These are phyloP conservation scores for Elephas maximus DNA, from an alignment of 2,113 vertebrate species.

Conservation along the genomic window DNA sequence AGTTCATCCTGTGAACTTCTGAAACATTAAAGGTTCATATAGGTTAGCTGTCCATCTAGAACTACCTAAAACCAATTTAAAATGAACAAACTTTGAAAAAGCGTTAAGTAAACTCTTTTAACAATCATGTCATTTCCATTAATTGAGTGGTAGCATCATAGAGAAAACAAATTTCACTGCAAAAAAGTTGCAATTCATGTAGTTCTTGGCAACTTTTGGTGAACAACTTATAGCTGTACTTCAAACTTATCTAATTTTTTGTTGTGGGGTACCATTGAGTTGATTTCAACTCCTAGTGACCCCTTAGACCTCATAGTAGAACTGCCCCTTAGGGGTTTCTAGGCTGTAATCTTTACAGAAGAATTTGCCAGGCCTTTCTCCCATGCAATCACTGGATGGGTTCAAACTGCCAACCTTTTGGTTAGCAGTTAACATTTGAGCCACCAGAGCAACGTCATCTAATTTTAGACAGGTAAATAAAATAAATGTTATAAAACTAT, in stretches of 20 bases:
- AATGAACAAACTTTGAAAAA: not conserved
- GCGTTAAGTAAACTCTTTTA: not conserved
- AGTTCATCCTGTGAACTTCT: not conserved
- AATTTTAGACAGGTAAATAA: not conserved
- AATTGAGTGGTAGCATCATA: not conserved
- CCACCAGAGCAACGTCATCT: not conserved
- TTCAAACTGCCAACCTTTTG: not conserved
- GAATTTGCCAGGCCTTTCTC: too few relatives aligned
- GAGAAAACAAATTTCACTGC: not conserved
- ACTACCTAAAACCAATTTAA: constrained; percentile 23
- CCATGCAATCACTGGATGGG: too few relatives aligned
- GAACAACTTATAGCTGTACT: not conserved
- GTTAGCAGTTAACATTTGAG: not conserved
- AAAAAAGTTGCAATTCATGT: not conserved
- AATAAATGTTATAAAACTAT: not conserved
- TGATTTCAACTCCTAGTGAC: too few relatives aligned
- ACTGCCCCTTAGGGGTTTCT: too few relatives aligned
- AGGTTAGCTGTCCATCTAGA: not conserved
- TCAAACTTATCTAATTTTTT: constrained; percentile 1
- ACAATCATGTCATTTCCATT: not conserved
- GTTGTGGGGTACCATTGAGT: too few relatives aligned
- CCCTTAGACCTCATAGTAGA: too few relatives aligned
- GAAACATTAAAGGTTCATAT: not conserved
- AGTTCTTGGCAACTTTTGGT: not conserved
- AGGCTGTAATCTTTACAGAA: too few relatives aligned